Conservation (phyloP, 1,140 invertebrate species). For the Drosophila sturtevanti region DNA sequence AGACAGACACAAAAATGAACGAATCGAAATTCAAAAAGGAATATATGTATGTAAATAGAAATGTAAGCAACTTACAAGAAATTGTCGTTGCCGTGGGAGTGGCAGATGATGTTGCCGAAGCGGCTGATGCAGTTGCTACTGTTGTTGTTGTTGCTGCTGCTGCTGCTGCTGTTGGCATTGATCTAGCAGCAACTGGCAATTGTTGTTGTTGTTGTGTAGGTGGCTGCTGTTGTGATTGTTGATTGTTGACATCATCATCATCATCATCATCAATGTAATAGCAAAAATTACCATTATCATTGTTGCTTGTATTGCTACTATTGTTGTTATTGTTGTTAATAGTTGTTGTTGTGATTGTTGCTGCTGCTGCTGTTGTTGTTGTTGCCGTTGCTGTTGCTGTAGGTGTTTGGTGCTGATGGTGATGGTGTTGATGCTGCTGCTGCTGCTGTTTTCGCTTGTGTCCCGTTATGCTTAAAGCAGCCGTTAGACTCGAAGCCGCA, state of each 20-base stretch:
- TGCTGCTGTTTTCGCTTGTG: slow-evolving; percentile 62
- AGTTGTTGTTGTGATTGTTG: slow-evolving; percentile 35
- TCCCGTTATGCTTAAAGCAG: slow-evolving; percentile 72
- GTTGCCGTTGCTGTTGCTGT: slow-evolving; percentile 14
- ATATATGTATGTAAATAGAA: no score
- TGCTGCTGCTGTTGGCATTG: slow-evolving; percentile 16
- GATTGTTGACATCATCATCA: slow-evolving; percentile 52
- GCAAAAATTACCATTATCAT: slow-evolving; percentile 35
- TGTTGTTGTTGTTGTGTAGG: slow-evolving; percentile 24
- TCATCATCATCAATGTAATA: slow-evolving; percentile 66
- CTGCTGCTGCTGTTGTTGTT: slow-evolving; percentile 36
- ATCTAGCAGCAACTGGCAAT: slow-evolving; percentile 30
- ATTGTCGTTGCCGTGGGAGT: slow-evolving; percentile 68
- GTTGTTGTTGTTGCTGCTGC: slow-evolving; percentile 42
- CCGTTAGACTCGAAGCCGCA: slow-evolving; percentile 65
- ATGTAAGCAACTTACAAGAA: slow-evolving; percentile 79
- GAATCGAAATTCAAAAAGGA: slow-evolving; percentile 39
- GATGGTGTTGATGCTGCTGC: no score
- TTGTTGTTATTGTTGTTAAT: slow-evolving; percentile 43
- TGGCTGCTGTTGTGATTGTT: slow-evolving; percentile 18
- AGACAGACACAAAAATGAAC: slow-evolving; percentile 14
- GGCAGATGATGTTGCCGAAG: slow-evolving; percentile 18
- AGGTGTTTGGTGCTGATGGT: slow-evolving; percentile 24
- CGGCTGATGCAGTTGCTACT: slow-evolving; percentile 32
- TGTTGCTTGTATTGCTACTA: slow-evolving; percentile 23